Base-by-base conservation (phyloP, 2,113 vertebrate genomes). In the Glaucomys volans region DNA sequence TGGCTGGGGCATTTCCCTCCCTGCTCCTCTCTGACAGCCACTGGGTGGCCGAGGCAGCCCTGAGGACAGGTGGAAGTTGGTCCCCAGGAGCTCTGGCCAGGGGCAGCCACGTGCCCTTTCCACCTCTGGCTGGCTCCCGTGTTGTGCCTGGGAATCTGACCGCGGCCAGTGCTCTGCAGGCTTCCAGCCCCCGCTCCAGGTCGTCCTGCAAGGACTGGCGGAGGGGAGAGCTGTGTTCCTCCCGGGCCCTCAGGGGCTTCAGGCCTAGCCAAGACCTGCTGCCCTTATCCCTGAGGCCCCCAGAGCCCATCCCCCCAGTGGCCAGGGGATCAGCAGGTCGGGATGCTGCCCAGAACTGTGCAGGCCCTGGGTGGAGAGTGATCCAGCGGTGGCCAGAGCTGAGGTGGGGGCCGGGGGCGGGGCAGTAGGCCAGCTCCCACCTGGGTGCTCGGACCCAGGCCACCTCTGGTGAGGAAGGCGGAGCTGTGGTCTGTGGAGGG, bases 361-460 rank as follows among this genome's bases (percentile, higher is more conserved):
- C 74, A 80, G 83, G 94, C 72, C 76, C 62, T 4, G 22, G 37
- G 71, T 74, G 62, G 71, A n/a, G 50, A 47, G 35, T 96, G 72
- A 76, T 84, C 5, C 4, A 13, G 32, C 7, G 1, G 28, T 16
- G 5, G 8, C 9, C 4, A 2, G 4, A 30, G 66, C 2, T 16
- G 24, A 7, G 8, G 0, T 0, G 37, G 20, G 42, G 24, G 0
- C 2, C 30, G 37, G 47, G 20, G 28, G 24, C 20, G 37, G 18
- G 40, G 7, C 28, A 42, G 20, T 10, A 13, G 59, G 72, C 44
- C 66, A 30, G 44, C 52, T 71, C 44, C 52, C 90, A 54, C 17
- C 12, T 22, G 28, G 81, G 72, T 20, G 18, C 16, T 28, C n/a
- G 89, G 76, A 37, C 40, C n/a, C 47, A 9, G 40, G 40, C 57